Percentiles rank a stretch among this genome's conserved stretches.
Conservation (phyloP, 2,888 invertebrate genomes). For the Melangyna quadrimaculata region DNA sequence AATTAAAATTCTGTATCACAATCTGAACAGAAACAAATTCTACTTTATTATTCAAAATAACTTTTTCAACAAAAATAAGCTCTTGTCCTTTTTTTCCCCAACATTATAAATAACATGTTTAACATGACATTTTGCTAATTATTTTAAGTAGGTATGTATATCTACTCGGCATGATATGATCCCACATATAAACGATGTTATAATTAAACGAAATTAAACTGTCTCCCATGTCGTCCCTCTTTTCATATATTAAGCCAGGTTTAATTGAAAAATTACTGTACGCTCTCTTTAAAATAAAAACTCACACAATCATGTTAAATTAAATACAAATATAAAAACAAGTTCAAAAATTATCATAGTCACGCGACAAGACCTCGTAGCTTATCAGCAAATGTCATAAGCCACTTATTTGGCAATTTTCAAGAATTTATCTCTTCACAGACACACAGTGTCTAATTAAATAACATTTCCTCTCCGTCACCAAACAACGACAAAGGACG, state of each 20-base stretch:
- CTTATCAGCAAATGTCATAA: slow-evolving; percentile 64
- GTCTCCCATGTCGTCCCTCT: neutral
- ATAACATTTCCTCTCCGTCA: slow-evolving; percentile 45
- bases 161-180: neutral
- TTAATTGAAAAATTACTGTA: slow-evolving; percentile 19
- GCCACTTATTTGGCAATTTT: slow-evolving; percentile 67
- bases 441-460: slow-evolving; percentile 59
- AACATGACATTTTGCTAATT: neutral
- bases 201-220: slow-evolving; percentile 16
- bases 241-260: neutral
- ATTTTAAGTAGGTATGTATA: slow-evolving; percentile 10
- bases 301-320: neutral
- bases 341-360: slow-evolving; percentile 47
- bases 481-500: neutral
- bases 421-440: slow-evolving; percentile 51
- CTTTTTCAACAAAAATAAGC: neutral
- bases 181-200: neutral
- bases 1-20: neutral
- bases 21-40: neutral
- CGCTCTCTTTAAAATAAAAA: slow-evolving; percentile 10
- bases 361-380: slow-evolving; percentile 35
- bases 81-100: neutral
- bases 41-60: neutral
- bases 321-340: too few relatives aligned
- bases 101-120: slow-evolving; percentile 9